phyloP scores from a whole-genome alignment of 2,113 vertebrate genomes.

The Struthidea cinerea region DNA sequence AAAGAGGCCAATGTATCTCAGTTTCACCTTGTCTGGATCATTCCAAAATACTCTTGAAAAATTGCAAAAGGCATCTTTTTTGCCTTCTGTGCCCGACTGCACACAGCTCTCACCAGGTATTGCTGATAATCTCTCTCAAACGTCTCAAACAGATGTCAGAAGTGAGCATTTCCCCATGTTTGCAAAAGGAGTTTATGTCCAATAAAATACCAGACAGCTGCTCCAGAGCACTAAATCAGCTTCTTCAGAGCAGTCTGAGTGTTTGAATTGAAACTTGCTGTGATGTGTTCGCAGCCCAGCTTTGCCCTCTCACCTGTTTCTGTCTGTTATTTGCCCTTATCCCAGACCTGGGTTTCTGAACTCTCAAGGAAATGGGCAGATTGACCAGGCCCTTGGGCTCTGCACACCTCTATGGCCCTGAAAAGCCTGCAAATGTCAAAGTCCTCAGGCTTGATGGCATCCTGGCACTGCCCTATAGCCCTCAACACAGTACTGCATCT shows the following conservation, averaged over 20 bases:
- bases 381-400: background rate
- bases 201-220: background rate
- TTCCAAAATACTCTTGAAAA: background rate
- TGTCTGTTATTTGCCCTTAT: background rate
- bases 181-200: background rate
- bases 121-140: background rate
- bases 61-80: background rate
- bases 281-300: background rate
- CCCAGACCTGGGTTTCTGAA: background rate
- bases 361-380: background rate
- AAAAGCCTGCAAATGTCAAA: background rate
- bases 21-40: background rate
- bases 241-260: background rate
- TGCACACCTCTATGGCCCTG: background rate
- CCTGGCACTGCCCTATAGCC: background rate
- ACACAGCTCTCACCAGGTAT: background rate
- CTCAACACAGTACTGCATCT: background rate
- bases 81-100: background rate
- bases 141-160: background rate
- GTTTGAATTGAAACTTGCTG: background rate
- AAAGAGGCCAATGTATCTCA: background rate
- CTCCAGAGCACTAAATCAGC: background rate
- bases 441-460: background rate
- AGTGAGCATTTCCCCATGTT: background rate
- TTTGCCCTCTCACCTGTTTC: background rate